Conservation (phyloP, 2,797 vertebrate genomes). For the Tragelaphus oryx region DNA sequence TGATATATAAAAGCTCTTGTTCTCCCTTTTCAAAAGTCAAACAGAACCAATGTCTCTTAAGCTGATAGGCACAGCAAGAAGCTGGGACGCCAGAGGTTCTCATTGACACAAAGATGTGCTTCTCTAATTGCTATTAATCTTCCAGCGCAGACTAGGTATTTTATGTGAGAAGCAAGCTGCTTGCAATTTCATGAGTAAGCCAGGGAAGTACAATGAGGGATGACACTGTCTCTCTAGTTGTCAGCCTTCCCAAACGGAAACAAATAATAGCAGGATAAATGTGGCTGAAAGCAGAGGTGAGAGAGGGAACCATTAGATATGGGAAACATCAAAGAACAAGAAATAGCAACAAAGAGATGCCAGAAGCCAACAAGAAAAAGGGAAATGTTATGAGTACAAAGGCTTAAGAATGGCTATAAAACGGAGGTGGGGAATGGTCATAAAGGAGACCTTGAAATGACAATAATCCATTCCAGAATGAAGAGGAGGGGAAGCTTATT, state of each 20-base stretch:
- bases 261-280: constrained; percentile 32
- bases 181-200: background rate
- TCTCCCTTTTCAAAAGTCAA: background rate
- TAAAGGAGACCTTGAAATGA: background rate
- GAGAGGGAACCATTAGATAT: constrained; percentile 14
- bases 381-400: constrained; percentile 23
- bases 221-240: background rate
- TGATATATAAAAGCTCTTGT: background rate
- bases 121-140: constrained; percentile 23
- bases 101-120: background rate
- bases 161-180: background rate
- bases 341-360: constrained; percentile 9
- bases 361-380: background rate
- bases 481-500: background rate
- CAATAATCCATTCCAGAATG: background rate
- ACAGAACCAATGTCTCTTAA: background rate
- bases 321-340: constrained; percentile 21
- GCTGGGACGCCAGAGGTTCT: background rate
- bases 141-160: constrained; percentile 1
- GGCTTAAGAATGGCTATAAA: background rate
- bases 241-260: background rate
- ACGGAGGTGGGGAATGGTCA: background rate
- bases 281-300: background rate
- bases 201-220: background rate
- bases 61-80: background rate